phyloP scores from a whole-genome alignment of 2,888 invertebrate genomes.

The Rhagonycha lutea region DNA sequence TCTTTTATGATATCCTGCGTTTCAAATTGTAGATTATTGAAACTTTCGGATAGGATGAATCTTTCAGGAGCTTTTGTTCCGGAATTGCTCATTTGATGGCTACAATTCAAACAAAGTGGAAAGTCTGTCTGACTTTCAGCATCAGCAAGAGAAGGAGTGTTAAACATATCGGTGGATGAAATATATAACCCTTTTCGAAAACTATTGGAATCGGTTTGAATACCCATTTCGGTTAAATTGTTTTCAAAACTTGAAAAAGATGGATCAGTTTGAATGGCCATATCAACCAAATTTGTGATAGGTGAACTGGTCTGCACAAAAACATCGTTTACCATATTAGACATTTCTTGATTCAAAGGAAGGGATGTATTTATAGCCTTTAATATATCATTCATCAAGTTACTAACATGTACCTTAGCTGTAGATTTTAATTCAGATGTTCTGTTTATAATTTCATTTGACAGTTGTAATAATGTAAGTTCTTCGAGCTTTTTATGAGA shows the following conservation, averaged over 20 bases:
- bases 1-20: slow-evolving; percentile 29
- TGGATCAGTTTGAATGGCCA: neutral
- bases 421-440: neutral
- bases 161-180: slow-evolving; percentile 33
- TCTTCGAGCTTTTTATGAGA: neutral
- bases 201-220: slow-evolving; percentile 30
- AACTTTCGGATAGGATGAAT: slow-evolving; percentile 20
- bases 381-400: neutral
- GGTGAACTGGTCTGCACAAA: neutral
- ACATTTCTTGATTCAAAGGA: neutral
- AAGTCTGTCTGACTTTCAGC: slow-evolving; percentile 33
- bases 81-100: neutral
- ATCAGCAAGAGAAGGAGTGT: slow-evolving; percentile 18
- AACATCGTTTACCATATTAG: neutral
- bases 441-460: neutral
- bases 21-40: slow-evolving; percentile 34
- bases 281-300: neutral
- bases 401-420: neutral
- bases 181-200: slow-evolving; percentile 30
- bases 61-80: neutral
- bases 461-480: neutral
- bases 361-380: neutral
- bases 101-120: slow-evolving; percentile 25
- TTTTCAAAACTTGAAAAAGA: neutral
- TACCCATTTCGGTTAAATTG: slow-evolving; percentile 5